Conservation (phyloP, 2,113 vertebrate genomes). For the Isichthys henryi region DNA sequence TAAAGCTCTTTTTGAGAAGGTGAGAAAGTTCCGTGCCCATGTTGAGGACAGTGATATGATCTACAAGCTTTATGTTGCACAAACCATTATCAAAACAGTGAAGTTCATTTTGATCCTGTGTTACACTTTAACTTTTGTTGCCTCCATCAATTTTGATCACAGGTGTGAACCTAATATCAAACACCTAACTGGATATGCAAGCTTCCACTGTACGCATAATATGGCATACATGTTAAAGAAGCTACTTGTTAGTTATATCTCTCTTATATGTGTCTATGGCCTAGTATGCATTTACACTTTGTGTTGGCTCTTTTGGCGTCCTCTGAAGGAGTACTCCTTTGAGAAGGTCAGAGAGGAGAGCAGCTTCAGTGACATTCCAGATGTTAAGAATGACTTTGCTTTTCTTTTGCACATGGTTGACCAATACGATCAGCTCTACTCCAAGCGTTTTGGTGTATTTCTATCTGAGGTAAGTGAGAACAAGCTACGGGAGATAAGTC, state of each 20-base stretch:
- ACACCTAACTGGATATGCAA: conserved; percentile 75
- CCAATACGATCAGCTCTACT: conserved; percentile 92
- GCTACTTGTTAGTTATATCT: conserved; percentile 86
- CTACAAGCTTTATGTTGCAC: conserved; percentile 91
- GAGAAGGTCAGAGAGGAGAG: conserved; percentile 96
- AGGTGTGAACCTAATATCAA: conserved; percentile 73
- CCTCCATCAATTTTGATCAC: conserved; percentile 78
- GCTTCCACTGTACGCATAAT: conserved; percentile 88
- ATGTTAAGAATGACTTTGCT: conserved; percentile 95
- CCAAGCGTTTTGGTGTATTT: conserved; percentile 91
- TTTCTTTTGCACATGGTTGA: conserved; percentile 98
- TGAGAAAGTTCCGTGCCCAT: conserved; percentile 81
- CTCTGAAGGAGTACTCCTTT: conserved; percentile 93
- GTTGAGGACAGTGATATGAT: conserved; percentile 95
- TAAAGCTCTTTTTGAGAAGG: conserved; percentile 69
- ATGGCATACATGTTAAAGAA: conserved; percentile 96
- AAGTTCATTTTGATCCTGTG: conserved; percentile 91
- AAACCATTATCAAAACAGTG: conserved; percentile 86
- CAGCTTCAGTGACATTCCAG: conserved; percentile 95
- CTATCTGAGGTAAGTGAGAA: conserved; percentile 95
- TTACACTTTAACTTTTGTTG: conserved; percentile 85
- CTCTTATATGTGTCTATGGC: conserved; percentile 87
- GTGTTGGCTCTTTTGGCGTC: conserved; percentile 89
- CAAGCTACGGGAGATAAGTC: conserved; percentile 90
- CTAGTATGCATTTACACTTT: conserved; percentile 89